These are phyloP conservation scores for Malthinus seriepunctatus DNA, from an alignment of 2,888 invertebrate genomes.

Conservation along the genomic window DNA sequence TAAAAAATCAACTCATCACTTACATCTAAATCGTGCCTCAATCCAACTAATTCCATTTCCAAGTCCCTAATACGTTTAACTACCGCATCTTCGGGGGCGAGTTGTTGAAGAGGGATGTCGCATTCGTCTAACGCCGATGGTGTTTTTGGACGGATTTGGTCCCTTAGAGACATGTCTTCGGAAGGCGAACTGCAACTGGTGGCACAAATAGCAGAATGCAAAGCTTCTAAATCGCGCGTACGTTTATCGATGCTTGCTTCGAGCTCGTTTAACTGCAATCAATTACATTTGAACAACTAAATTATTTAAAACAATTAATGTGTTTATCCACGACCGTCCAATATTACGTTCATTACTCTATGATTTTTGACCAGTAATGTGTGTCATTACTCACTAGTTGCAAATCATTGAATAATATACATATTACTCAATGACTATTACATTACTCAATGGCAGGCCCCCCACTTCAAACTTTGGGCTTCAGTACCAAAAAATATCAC, in stretches of 20 bases:
- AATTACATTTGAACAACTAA: too few relatives aligned
- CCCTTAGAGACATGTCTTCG: conserved; percentile 78
- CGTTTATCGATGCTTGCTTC: conserved; percentile 70
- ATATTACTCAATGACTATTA: too few relatives aligned
- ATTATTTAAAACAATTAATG: too few relatives aligned
- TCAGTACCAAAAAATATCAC: too few relatives aligned
- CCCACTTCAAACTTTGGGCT: too few relatives aligned
- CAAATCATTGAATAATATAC: too few relatives aligned
- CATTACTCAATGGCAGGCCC: too few relatives aligned
- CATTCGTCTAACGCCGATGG: conserved; percentile 47
- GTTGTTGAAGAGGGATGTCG: conserved; percentile 52
- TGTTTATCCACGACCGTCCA: too few relatives aligned
- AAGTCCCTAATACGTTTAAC: conserved; percentile 76
- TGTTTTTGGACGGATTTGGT: conserved; percentile 53
- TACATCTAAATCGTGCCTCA: conserved; percentile 66
- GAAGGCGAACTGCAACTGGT: conserved; percentile 76
- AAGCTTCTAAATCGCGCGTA: conserved; percentile 72
- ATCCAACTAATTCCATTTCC: conserved; percentile 68
- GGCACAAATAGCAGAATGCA: conserved; percentile 68
- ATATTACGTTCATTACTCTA: too few relatives aligned
- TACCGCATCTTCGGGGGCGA: conserved; percentile 73
- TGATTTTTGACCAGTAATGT: too few relatives aligned
- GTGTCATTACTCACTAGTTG: too few relatives aligned
- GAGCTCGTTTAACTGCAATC: conserved; percentile 62
- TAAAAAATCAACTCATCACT: too few relatives aligned